These are phyloP conservation scores for Stegodyphus dumicola DNA, from an alignment of 1,140 invertebrate species.

Conservation along the genomic window DNA sequence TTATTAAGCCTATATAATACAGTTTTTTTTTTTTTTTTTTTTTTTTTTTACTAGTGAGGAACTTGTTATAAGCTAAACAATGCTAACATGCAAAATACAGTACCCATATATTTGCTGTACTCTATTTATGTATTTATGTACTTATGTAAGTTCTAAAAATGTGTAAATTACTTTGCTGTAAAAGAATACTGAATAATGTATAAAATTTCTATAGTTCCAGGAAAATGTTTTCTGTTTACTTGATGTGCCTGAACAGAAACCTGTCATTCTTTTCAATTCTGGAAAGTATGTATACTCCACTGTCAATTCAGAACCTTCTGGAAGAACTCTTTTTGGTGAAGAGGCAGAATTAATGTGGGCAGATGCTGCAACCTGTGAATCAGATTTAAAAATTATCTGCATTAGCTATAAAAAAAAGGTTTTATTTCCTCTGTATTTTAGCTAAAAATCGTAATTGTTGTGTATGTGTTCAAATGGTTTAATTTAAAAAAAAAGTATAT, in stretches of 20 bases:
- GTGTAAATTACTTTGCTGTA: not conserved
- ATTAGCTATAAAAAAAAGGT: constrained; percentile 16
- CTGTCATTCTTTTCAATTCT: constrained; percentile 18
- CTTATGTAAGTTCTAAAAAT: too few relatives aligned
- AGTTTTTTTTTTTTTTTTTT: too few relatives aligned
- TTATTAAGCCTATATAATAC: too few relatives aligned
- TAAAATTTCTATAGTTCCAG: constrained; percentile 5
- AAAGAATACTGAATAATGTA: not conserved
- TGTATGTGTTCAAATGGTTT: too few relatives aligned
- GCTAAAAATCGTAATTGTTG: too few relatives aligned
- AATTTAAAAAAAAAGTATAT: too few relatives aligned
- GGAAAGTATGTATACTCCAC: constrained; percentile 1
- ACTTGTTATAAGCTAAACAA: too few relatives aligned
- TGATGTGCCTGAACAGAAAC: not conserved
- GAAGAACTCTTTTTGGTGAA: not conserved
- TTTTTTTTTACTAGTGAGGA: too few relatives aligned
- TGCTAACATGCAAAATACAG: too few relatives aligned
- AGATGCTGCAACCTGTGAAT: not conserved
- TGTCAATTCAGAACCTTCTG: not conserved
- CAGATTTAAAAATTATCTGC: not conserved
- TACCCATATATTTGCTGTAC: too few relatives aligned
- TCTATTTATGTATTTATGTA: too few relatives aligned
- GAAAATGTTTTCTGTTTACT: constrained; percentile 23
- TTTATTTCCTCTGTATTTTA: not conserved
- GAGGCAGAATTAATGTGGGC: constrained; percentile 19